Percentiles rank a stretch among this genome's conserved stretches.
phyloP scores from a whole-genome alignment of 2,113 vertebrate genomes.

The Clarias gariepinus region DNA sequence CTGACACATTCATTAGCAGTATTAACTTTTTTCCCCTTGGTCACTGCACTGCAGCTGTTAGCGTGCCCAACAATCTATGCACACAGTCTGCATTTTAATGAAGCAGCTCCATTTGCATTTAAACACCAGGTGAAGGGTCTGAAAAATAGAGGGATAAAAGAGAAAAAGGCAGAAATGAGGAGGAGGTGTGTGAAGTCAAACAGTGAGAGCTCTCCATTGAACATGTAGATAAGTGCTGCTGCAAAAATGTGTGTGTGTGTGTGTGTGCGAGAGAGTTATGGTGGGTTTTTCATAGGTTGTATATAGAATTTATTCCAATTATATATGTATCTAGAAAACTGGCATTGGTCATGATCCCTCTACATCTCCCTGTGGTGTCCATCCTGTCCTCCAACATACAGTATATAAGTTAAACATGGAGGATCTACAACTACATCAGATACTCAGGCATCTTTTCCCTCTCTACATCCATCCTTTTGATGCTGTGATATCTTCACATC shows the following conservation, averaged over 20 bases:
- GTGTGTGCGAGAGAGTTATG: neutral
- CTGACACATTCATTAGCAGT: too few relatives aligned
- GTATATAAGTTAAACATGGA: neutral
- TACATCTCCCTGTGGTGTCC: neutral
- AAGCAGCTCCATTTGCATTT: neutral
- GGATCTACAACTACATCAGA: neutral
- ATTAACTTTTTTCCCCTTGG: neutral
- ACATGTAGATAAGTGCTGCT: neutral
- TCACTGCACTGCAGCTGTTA: neutral
- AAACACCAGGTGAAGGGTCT: constrained; percentile 9
- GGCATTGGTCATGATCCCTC: neutral
- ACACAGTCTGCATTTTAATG: constrained; percentile 12
- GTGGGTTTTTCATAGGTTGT: neutral
- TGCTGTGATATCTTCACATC: neutral
- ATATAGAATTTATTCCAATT: neutral
- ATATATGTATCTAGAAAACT: neutral
- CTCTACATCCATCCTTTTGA: neutral
- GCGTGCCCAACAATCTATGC: neutral
- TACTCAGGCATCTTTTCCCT: neutral
- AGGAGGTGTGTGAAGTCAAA: constrained; percentile 6
- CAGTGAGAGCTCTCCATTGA: constrained; percentile 13
- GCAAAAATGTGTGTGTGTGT: neutral
- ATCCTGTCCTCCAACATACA: neutral
- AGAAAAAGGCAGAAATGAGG: neutral
- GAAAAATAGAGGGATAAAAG: neutral